Evolutionary conservation across 2,797 vertebrate species (phyloP).

Genomic region (Phoeniculus purpureus): DNA sequence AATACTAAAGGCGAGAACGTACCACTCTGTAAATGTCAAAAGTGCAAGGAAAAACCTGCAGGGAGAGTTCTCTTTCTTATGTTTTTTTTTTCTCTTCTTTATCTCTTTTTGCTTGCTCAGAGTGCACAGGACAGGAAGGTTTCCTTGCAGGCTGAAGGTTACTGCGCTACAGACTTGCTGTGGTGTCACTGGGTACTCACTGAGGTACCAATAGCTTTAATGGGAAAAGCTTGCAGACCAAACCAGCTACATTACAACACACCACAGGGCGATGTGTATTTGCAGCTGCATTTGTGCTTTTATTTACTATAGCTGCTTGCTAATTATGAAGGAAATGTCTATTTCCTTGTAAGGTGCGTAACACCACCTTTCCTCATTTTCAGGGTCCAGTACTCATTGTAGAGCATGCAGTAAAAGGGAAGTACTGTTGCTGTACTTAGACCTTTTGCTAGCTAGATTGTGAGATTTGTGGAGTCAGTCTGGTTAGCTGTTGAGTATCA

Average conservation of each 20-base stretch:
- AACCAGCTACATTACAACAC: background rate
- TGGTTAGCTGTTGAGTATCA: background rate
- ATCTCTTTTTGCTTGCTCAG: conserved; percentile 12
- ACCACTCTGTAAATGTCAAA: conserved; percentile 33
- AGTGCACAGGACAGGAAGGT: conserved; percentile 9
- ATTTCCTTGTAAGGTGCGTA: background rate
- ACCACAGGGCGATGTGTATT: background rate
- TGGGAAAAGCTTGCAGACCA: background rate
- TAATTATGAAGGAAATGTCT: background rate
- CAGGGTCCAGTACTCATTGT: background rate
- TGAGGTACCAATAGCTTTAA: background rate
- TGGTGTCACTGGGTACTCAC: background rate
- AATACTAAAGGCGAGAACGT: background rate
- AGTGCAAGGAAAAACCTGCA: conserved; percentile 30
- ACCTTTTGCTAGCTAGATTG: background rate
- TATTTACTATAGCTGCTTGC: background rate
- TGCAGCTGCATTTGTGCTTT: background rate
- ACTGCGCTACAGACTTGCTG: background rate
- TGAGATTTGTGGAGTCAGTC: background rate
- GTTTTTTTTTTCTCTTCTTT: background rate
- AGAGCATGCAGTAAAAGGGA: background rate
- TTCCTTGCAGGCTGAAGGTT: background rate
- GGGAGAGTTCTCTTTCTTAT: background rate
- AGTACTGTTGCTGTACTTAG: background rate
- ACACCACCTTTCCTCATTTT: background rate